phyloP scores from a whole-genome alignment of 2,113 vertebrate species.

The Varanus komodoensis region DNA sequence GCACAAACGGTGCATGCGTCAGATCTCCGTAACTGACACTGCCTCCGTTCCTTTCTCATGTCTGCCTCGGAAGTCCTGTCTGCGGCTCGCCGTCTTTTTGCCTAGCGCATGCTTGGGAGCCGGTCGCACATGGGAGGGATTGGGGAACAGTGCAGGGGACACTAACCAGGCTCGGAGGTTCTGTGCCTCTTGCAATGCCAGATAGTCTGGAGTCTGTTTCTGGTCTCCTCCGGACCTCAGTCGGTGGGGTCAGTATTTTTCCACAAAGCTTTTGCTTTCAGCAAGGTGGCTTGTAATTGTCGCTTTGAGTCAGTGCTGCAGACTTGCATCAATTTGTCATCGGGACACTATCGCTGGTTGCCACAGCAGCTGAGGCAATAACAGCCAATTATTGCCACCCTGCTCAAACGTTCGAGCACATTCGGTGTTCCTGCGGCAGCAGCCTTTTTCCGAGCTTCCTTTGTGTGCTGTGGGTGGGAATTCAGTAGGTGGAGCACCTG shows the following conservation, averaged over 20 bases:
- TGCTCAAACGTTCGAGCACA: neutral
- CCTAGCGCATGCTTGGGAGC: neutral
- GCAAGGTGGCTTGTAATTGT: neutral
- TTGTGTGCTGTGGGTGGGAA: neutral
- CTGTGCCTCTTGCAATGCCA: neutral
- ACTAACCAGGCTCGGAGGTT: neutral
- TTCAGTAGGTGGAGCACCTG: neutral
- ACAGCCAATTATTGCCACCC: slow-evolving; percentile 1
- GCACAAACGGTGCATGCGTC: neutral
- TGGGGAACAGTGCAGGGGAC: too few species aligned
- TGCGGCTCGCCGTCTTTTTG: neutral
- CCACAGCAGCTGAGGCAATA: neutral
- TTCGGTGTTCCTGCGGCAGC: neutral
- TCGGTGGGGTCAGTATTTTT: neutral
- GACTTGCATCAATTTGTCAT: neutral
- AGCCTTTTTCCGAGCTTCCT: neutral
- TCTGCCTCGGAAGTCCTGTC: neutral
- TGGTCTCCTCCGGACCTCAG: neutral
- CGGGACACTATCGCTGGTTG: neutral
- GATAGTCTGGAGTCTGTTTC: neutral
- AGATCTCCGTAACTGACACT: neutral
- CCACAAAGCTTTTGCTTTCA: neutral
- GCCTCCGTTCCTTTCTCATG: neutral
- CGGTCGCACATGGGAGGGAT: neutral
- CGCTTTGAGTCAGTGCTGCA: neutral